Base-by-base conservation (phyloP, 2,888 invertebrate species). In the Drosophila tripunctata region DNA sequence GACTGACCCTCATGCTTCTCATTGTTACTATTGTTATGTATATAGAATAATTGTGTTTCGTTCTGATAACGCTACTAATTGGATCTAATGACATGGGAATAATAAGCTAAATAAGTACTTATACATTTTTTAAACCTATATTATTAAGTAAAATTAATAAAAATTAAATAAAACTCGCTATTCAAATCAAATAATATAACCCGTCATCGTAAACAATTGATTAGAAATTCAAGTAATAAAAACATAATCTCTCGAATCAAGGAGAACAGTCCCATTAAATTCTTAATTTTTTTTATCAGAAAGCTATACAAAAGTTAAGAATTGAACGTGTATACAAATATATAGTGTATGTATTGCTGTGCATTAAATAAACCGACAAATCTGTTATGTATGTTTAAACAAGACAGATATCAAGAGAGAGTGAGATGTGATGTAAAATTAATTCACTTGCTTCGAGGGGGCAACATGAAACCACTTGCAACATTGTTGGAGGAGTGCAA, bases 341-440 rank as follows among this genome's bases (percentile, higher is more conserved):
- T n/a, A n/a, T n/a, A n/a, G n/a, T n/a, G n/a, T n/a, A n/a, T n/a
- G 43, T 27, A 44, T 14, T 56, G n/a, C 21, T 21, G 38, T 21
- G 21, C 19, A 40, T 31, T n/a, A n/a, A n/a, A 17, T 38, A 8
- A 24, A 17, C 24, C n/a, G 19, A 8, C 12, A 19, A 24, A 10
- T 10, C 15, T 15, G 8, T 12, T 10, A 21, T 8, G 27, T 10
- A 0, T 27, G 10, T 27, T 7, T 27, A 27, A 27, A 27, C 8
- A n/a, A 4, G 17, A n/a, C 17, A 12, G 12, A 14, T 12, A 54
- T n/a, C 7, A 0, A 14, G 15, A 52, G 6, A 14, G 17, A 45
- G 35, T 19, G 17, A 35, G 27, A 27, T n/a, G n/a, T 43, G 50
- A 36, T 55, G 77, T 76, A 51, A 60, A 72, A 63, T 67, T 64